Base-by-base conservation (phyloP, 1,140 invertebrate genomes). In the Eupristina koningsbergeri region DNA sequence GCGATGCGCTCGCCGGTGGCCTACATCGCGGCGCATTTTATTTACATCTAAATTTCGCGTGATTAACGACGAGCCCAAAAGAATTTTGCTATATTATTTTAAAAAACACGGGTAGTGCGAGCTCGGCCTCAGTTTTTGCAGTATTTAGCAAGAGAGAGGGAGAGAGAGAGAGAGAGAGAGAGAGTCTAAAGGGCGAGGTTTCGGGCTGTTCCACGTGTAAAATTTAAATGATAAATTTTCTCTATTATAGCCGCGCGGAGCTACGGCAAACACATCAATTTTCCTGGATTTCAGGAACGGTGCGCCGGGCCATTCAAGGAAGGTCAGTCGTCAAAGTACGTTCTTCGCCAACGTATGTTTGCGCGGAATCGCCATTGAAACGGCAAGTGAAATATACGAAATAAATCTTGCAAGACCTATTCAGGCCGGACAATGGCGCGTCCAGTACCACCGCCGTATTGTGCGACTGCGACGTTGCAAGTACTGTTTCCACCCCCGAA, bases 371-470 rank as follows among this genome's bases (percentile, higher is more conserved):
- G 89, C 88, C 90, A 92, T 92, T 92, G 91, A 92, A 92, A 91
- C 88, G 89, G 89, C 90, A 92, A 92, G 91, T 92, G 91, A 93
- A 93, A 92, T 92, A 92, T 91, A 92, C 91, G 92, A 93, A 93
- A 93, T 93, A 92, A 93, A 93, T 93, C 91, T 93, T 93, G 91
- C 92, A 92, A 92, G 91, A 91, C 88, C 91, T 88, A 92, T 92
- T 92, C 90, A 92, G 80, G 83, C 85, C 89, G 90, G 91, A 92
- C 92, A 93, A 93, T 92, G 88, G 88, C 85, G 88, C 88, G 91
- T 91, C 91, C 91, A 92, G 90, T 91, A 90, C 89, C 89, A 89
- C 84, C 88, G 86, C 88, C 88, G 89, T 86, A 91, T 91, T 91
- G 89, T 91, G 87, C 88, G 85, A 88, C 85, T 91, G 87, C 88